Base-by-base conservation (phyloP, 1,140 invertebrate species). In the Cataglyphis hispanica region DNA sequence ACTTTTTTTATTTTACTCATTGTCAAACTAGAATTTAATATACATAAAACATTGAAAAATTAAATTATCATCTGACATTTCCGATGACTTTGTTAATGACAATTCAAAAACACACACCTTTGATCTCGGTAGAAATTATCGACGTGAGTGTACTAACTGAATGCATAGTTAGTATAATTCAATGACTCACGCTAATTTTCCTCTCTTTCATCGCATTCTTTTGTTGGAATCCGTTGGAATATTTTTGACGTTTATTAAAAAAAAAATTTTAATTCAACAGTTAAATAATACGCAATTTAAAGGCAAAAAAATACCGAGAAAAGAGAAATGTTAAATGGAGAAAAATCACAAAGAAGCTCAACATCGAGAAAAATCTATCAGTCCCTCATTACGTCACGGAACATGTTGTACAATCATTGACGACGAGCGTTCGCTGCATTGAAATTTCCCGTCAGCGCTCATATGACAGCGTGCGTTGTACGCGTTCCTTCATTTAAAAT, bases 401-500 rank as follows among this genome's bases (percentile, higher is more conserved):
- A 19, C 50, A 70, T 53, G 22, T 56, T 46, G 34, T n/a, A 43
- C 61, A 53, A 75, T 27, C 27, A 25, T 67, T 10, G 37, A 22
- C 34, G 22, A 53, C 13, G 40, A 60, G 40, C 43, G 22, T n/a
- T 69, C 46, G 61, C 22, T 58, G 78, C 67, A 83, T 83, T 83
- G 56, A 53, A 74, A 74, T 72, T 81, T 67, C 34, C 56, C 27
- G 31, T 53, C 37, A 22, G 31, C 2, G n/a, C 31, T 27, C 7
- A 34, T 63, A 7, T 10, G 7, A 3, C n/a, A 19, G 56, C 22
- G 2, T 2, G 8, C 58, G 11, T 22, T 43, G 10, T 16, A 19
- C 25, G 11, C 64, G 50, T 72, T 72, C 64, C 22, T 70, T 70
- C 27, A 58, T 72, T 83, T 56, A n/a, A 50, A 50, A 58, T 72